Evolutionary conservation across 2,888 invertebrate genomes (phyloP).

Genomic region (Xanthia icteritia): DNA sequence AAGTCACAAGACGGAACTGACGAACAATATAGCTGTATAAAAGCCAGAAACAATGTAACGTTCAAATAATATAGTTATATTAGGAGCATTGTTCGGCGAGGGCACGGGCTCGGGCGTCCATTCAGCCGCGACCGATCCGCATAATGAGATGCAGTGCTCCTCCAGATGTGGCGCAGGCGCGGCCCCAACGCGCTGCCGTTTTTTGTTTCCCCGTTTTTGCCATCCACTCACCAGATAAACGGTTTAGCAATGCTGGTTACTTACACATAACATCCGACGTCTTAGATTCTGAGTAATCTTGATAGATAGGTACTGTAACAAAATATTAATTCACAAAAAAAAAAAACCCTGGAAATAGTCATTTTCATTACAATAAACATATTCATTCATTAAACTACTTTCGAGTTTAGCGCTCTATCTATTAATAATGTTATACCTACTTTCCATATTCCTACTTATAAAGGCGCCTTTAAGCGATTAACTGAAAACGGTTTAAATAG

Average conservation of each 20-base stretch:
- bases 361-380: constrained; percentile 7
- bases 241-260: constrained; percentile 59
- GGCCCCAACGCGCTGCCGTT: constrained; percentile 80
- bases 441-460: not conserved
- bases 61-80: constrained; percentile 70
- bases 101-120: constrained; percentile 77
- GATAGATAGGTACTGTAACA: not conserved
- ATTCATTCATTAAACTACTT: constrained; percentile 2
- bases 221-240: constrained; percentile 64
- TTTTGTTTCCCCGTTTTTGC: constrained; percentile 79
- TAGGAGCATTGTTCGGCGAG: constrained; percentile 77
- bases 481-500: not conserved
- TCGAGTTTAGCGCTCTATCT: not conserved
- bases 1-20: constrained; percentile 44
- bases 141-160: constrained; percentile 88
- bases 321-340: constrained; percentile 11
- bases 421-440: not conserved
- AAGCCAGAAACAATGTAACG: constrained; percentile 61
- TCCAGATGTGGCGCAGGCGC: constrained; percentile 89
- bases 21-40: constrained; percentile 56
- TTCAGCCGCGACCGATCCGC: constrained; percentile 85
- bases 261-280: constrained; percentile 36
- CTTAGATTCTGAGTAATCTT: constrained; percentile 23
- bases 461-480: not conserved
- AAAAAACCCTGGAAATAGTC: constrained; percentile 9